Conservation (phyloP, 2,888 invertebrate genomes). For the Troilus luridus region DNA sequence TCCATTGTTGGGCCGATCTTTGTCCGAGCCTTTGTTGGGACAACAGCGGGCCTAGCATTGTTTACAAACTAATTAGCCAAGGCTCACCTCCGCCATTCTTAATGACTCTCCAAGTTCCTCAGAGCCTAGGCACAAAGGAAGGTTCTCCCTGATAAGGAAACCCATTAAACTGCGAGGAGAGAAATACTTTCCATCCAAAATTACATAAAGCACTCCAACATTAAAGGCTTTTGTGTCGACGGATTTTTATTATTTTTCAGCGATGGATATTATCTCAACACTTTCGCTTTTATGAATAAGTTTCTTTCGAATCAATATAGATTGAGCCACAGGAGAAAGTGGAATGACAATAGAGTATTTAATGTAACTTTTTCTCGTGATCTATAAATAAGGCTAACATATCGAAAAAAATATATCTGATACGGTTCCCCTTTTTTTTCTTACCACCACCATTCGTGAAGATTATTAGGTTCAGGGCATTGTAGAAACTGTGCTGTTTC, state of each 20-base stretch:
- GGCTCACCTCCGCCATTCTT: neutral
- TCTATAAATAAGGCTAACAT: too few species aligned
- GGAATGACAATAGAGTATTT: too few species aligned
- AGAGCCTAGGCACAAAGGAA: neutral
- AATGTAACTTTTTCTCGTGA: too few species aligned
- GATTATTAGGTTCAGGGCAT: too few species aligned
- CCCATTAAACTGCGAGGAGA: neutral
- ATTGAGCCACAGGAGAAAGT: neutral
- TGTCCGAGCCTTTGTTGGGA: neutral
- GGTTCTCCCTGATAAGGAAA: neutral
- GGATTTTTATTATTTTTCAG: neutral
- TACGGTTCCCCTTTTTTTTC: too few species aligned
- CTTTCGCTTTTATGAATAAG: neutral
- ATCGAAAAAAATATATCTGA: too few species aligned
- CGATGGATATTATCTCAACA: neutral
- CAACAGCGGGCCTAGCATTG: slow-evolving; percentile 1
- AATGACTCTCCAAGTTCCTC: slow-evolving; percentile 1
- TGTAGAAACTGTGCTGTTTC: too few species aligned
- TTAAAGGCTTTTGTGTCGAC: neutral
- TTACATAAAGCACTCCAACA: neutral
- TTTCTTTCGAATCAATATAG: neutral
- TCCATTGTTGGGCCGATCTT: neutral
- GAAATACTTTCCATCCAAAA: slow-evolving; percentile 24
- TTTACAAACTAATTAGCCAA: slow-evolving; percentile 33
- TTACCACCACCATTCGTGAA: too few species aligned